Conservation (phyloP, 53 echinoderm and acorn worm genomes). For the Hippasteria phrygiana region DNA sequence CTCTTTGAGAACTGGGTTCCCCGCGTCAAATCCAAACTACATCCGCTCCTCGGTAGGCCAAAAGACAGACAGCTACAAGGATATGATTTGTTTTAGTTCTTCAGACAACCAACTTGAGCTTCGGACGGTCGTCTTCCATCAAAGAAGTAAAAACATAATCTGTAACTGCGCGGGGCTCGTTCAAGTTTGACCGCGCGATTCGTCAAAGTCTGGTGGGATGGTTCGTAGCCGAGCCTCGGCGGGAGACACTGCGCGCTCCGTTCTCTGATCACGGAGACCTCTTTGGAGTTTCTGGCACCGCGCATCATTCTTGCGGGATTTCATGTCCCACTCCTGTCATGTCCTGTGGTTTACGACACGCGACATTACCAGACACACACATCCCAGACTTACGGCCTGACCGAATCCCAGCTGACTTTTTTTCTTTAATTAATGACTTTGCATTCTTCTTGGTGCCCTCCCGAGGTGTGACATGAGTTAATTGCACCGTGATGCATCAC, state of each 20-base stretch:
- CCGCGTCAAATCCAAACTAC: neutral
- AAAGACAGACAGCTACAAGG: neutral
- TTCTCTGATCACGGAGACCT: neutral
- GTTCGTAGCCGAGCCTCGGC: neutral
- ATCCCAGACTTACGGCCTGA: neutral
- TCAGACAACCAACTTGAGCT: slow-evolving; percentile 50
- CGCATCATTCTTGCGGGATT: slow-evolving; percentile 42
- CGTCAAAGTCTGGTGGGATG: slow-evolving; percentile 50
- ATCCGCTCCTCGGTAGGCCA: neutral
- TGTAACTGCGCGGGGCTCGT: slow-evolving; percentile 33
- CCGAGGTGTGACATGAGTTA: slow-evolving; percentile 2
- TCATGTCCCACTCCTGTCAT: neutral
- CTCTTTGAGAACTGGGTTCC: neutral
- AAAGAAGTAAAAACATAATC: slow-evolving; percentile 22
- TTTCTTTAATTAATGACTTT: slow-evolving; percentile 3
- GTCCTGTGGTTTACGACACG: neutral
- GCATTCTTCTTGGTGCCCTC: neutral
- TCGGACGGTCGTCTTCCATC: slow-evolving; percentile 54
- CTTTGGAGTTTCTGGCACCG: slow-evolving; percentile 4
- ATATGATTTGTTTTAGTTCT: neutral
- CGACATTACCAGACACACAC: neutral
- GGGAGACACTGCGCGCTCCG: neutral
- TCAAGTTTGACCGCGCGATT: slow-evolving; percentile 49
- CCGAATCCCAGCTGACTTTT: neutral
- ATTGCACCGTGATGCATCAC: slow-evolving; percentile 23